phyloP scores from a whole-genome alignment of 2,888 invertebrate species.

The Ypsolopha sequella region DNA sequence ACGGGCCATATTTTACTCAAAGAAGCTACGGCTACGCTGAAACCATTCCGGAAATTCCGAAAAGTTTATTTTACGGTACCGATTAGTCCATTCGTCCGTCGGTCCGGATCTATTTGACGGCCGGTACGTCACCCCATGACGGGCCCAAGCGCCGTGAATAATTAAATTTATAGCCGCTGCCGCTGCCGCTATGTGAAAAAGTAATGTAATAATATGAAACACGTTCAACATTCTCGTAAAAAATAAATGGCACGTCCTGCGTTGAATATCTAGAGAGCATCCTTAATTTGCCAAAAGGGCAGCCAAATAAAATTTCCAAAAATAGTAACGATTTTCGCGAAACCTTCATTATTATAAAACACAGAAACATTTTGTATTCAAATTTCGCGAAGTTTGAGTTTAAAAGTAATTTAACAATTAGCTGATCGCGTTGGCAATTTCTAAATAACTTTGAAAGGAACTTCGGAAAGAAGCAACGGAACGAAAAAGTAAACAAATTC shows the following conservation, averaged over 20 bases:
- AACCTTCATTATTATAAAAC: too few relatives aligned
- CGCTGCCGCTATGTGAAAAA: neutral
- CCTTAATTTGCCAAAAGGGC: too few relatives aligned
- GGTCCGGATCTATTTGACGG: constrained; percentile 21
- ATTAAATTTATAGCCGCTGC: constrained; percentile 7
- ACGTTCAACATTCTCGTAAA: neutral
- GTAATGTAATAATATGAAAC: neutral
- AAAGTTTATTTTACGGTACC: constrained; percentile 25
- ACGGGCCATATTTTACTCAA: constrained; percentile 35
- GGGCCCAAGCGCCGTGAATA: constrained; percentile 7
- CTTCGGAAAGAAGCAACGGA: constrained; percentile 8
- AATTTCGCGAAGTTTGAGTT: neutral
- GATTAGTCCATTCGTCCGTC: constrained; percentile 9
- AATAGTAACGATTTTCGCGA: too few relatives aligned
- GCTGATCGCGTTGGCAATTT: constrained; percentile 14
- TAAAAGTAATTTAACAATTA: constrained; percentile 18
- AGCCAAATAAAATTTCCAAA: too few relatives aligned
- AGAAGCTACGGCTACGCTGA: constrained; percentile 18
- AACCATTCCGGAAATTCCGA: constrained; percentile 21
- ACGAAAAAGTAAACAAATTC: constrained; percentile 2
- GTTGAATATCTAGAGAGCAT: too few relatives aligned
- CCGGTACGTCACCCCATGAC: constrained; percentile 21
- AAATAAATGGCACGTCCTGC: neutral
- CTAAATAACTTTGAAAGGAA: constrained; percentile 9
- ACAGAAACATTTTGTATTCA: too few relatives aligned